Conservation (phyloP, 2,113 vertebrate genomes). For the Chamaetylas fuelleborni region DNA sequence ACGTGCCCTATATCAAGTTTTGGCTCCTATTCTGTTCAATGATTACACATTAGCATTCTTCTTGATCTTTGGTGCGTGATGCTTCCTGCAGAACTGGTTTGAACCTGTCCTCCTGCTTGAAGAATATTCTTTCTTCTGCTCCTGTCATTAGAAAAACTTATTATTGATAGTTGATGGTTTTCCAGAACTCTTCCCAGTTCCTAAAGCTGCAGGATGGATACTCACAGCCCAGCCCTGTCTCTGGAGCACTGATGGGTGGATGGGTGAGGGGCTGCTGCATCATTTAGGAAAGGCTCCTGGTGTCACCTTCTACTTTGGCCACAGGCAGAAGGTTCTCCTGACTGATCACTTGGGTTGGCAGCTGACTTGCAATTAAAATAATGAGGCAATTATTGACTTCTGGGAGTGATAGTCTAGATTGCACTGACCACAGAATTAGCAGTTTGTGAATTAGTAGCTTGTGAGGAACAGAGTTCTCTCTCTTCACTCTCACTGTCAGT, state of each 20-base stretch:
- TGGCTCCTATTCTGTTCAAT: constrained; percentile 50
- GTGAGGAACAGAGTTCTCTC: not conserved
- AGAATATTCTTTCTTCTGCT: constrained; percentile 30
- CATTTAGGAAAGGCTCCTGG: not conserved
- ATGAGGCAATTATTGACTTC: not conserved
- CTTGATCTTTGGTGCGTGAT: constrained; percentile 34
- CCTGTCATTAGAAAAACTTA: constrained; percentile 6
- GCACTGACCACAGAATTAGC: not conserved
- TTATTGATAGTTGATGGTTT: constrained; percentile 27
- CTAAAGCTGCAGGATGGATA: not conserved
- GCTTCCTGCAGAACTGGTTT: constrained; percentile 59
- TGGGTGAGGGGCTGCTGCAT: not conserved
- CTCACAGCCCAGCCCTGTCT: not conserved
- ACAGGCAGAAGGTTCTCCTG: not conserved
- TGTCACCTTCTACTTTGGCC: not conserved
- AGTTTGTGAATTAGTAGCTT: not conserved
- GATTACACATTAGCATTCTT: constrained; percentile 48
- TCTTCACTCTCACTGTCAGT: not conserved
- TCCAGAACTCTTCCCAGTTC: constrained; percentile 15
- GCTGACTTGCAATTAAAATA: constrained; percentile 27
- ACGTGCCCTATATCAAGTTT: constrained; percentile 35
- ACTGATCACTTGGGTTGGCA: not conserved
- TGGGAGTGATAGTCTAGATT: not conserved
- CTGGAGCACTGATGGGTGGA: not conserved
- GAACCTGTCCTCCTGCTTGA: constrained; percentile 16